phyloP scores from a whole-genome alignment of 1,140 invertebrate genomes.

The Cydia splendana region DNA sequence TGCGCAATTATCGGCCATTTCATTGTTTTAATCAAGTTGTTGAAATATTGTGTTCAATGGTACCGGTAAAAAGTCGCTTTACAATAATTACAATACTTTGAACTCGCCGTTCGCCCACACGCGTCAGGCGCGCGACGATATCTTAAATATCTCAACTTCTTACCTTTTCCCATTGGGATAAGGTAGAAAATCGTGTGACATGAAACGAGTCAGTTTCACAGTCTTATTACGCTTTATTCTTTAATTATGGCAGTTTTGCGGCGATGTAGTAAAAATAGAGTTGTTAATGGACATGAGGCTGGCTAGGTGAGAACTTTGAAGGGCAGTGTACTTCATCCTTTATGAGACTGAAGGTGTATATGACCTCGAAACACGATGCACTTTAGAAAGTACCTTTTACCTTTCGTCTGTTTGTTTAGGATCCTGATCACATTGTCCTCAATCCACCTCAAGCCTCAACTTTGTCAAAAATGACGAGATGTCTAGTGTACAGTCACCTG shows the following conservation, averaged over 20 bases:
- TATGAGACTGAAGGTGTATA: not conserved
- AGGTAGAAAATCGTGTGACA: not conserved
- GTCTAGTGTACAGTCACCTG: no score
- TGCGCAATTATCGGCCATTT: constrained; percentile 11
- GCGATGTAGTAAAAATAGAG: constrained; percentile 16
- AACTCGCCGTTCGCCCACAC: constrained; percentile 24
- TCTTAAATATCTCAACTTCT: not conserved
- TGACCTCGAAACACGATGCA: no score
- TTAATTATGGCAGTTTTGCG: constrained; percentile 15
- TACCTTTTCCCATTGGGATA: not conserved
- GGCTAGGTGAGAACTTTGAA: constrained; percentile 7
- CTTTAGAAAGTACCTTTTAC: no score
- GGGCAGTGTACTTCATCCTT: not conserved
- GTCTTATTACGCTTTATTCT: constrained; percentile 8
- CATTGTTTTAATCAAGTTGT: constrained; percentile 24
- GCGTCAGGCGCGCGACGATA: not conserved
- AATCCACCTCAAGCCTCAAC: no score
- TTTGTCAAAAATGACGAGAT: no score
- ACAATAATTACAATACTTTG: constrained; percentile 38
- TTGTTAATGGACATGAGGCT: constrained; percentile 10
- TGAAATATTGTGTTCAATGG: constrained; percentile 17
- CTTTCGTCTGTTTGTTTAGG: no score
- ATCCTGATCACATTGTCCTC: no score
- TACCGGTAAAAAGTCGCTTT: constrained; percentile 44
- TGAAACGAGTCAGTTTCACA: not conserved